Base-by-base conservation (phyloP, 2,888 invertebrate genomes). In the Onchidella celtica region DNA sequence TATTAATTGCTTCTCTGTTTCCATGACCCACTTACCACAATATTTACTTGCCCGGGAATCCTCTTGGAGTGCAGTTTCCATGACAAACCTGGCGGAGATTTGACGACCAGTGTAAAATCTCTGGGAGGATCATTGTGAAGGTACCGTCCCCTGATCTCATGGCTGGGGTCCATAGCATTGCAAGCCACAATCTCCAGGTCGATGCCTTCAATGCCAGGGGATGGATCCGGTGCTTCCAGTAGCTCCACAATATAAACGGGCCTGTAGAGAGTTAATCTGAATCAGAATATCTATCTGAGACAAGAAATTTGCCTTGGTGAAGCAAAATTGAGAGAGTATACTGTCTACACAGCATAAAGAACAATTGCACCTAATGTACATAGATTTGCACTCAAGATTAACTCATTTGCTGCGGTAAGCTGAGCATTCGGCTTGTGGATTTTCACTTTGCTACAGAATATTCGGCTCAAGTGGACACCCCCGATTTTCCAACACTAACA, bases 1-100 rank as follows among this genome's bases (percentile, higher is more conserved):
- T n/a, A n/a, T n/a, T n/a, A n/a, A n/a, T n/a, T n/a, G n/a, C n/a
- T n/a, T n/a, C n/a, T n/a, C n/a, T n/a, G n/a, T n/a, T n/a, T n/a
- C n/a, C n/a, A n/a, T n/a, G n/a, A n/a, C n/a, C n/a, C n/a, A n/a
- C 91, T 87, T 87, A 93, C 93, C 87, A 93, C 90, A 81, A 93
- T 90, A 70, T 90, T 89, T 47, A 93, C 89, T 76, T 86, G 88
- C 47, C 93, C 93, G 38, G 90, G 86, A 29, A 93, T 86, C 63
- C 90, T 89, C 27, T 87, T 86, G 0, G 92, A 91, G 69, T 89
- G 89, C 68, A 93, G 88, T 38, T 87, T 86, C 93, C 93, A 93
- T 4, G 85, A 86, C 69, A 93, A 88, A 59, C 88, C 86, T n/a
- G 86, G 86, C 24, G 90, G 90, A n/a, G 93, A 90, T 83, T 92